phyloP scores from a whole-genome alignment of 2,113 vertebrate species.

The Oncorhynchus masou region DNA sequence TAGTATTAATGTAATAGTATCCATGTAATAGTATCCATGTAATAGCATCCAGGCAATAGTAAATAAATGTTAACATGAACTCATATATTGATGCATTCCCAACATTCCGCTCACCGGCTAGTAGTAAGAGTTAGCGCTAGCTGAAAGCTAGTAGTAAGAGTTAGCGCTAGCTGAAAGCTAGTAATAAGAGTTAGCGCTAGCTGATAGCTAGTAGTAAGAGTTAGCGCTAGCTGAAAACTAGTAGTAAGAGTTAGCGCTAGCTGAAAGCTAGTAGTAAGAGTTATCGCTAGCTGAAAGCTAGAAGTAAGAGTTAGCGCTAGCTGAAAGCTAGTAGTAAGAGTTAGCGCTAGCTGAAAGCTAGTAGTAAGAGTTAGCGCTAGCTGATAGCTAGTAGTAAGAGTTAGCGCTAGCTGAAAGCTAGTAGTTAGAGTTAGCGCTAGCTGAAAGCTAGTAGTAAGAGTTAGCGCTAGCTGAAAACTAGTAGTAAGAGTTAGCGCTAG shows the following conservation, averaged over 20 bases:
- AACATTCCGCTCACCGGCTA: background rate
- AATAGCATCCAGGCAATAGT: too few species aligned
- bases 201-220: constrained; percentile 32
- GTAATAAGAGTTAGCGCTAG: constrained; percentile 56
- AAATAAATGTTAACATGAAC: too few species aligned
- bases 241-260: constrained; percentile 56
- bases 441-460: constrained; percentile 45
- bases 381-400: constrained; percentile 32
- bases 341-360: constrained; percentile 57
- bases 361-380: constrained; percentile 56
- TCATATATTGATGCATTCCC: background rate
- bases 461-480: constrained; percentile 57
- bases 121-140: constrained; percentile 49
- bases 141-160: constrained; percentile 40
- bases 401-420: constrained; percentile 57
- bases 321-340: constrained; percentile 45
- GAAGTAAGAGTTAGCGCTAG: constrained; percentile 56
- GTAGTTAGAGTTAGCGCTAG: constrained; percentile 56
- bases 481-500: constrained; percentile 56
- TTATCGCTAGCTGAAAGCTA: constrained; percentile 56
- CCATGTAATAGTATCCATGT: too few species aligned
- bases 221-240: constrained; percentile 57
- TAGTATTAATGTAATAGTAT: too few species aligned
- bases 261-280: constrained; percentile 45
- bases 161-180: constrained; percentile 57